Conservation (phyloP, 2,797 vertebrate genomes). For the Syngnathus rostellatus region DNA sequence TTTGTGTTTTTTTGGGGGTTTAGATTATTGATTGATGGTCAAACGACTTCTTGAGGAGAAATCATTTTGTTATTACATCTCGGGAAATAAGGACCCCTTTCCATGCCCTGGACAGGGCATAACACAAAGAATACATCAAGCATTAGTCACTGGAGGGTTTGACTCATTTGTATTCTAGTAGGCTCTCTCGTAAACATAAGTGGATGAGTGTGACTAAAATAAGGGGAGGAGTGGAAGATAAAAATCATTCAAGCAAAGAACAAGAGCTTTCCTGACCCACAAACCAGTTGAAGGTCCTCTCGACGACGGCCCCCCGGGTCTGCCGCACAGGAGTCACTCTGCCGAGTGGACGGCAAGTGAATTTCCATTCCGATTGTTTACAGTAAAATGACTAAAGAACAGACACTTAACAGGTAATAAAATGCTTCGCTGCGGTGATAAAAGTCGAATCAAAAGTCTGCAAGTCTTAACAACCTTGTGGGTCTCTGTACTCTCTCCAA, state of each 20-base stretch:
- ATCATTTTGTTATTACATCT: background rate
- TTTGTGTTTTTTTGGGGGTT: no score
- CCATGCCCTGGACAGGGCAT: background rate
- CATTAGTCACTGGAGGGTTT: slow-evolving; percentile 1
- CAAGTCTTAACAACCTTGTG: slow-evolving; percentile 1
- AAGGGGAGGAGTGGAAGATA: background rate
- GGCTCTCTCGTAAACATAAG: slow-evolving; percentile 1
- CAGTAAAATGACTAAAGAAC: slow-evolving; percentile 1
- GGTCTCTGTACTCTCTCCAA: background rate
- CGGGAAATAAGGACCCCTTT: background rate
- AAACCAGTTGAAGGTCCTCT: background rate
- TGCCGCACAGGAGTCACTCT: background rate
- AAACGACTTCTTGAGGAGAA: background rate
- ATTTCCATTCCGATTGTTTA: background rate
- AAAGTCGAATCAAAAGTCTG: slow-evolving; percentile 4
- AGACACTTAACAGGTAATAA: background rate
- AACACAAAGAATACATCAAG: background rate
- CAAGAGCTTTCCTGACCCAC: slow-evolving; percentile 1
- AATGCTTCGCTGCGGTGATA: background rate
- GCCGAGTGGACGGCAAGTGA: background rate
- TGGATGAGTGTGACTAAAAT: background rate
- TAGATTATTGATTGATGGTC: background rate
- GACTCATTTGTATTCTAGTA: slow-evolving; percentile 9
- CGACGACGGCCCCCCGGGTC: background rate
- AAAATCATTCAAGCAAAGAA: slow-evolving; percentile 5